Evolutionary conservation across 2,888 invertebrate species (phyloP).

Genomic region (Diploptera punctata): DNA sequence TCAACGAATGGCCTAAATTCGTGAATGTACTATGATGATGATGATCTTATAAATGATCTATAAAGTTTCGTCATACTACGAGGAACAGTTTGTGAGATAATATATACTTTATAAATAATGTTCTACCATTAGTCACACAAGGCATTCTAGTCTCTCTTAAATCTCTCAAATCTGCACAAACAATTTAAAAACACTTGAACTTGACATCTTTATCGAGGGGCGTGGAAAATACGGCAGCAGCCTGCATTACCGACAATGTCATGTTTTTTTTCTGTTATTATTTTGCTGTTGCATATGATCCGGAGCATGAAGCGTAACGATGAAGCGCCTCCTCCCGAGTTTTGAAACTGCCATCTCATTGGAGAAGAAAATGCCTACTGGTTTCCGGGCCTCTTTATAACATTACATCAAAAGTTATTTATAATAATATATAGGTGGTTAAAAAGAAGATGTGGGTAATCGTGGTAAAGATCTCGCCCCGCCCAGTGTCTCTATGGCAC

Average conservation of each 20-base stretch:
- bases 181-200: too few species aligned
- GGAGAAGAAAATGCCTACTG: slow-evolving; percentile 20
- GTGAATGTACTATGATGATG: too few species aligned
- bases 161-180: too few species aligned
- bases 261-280: not conserved
- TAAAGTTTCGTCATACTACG: too few species aligned
- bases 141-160: too few species aligned
- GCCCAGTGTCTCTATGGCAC: slow-evolving; percentile 25
- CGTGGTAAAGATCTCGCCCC: slow-evolving; percentile 19
- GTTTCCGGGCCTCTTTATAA: slow-evolving; percentile 11
- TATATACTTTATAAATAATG: too few species aligned
- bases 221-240: not conserved
- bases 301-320: slow-evolving; percentile 16
- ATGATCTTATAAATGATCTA: too few species aligned
- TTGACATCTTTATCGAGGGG: not conserved
- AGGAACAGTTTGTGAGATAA: too few species aligned
- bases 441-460: slow-evolving; percentile 4
- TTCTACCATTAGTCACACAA: too few species aligned
- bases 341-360: slow-evolving; percentile 5
- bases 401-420: slow-evolving; percentile 17
- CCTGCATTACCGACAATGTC: not conserved
- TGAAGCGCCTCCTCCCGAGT: slow-evolving; percentile 13
- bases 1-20: too few species aligned
- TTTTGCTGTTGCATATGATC: not conserved
- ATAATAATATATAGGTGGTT: slow-evolving; percentile 12